Evolutionary conservation across 2,888 invertebrate species (phyloP).

Genomic region (Chymomyza procnemis): DNA sequence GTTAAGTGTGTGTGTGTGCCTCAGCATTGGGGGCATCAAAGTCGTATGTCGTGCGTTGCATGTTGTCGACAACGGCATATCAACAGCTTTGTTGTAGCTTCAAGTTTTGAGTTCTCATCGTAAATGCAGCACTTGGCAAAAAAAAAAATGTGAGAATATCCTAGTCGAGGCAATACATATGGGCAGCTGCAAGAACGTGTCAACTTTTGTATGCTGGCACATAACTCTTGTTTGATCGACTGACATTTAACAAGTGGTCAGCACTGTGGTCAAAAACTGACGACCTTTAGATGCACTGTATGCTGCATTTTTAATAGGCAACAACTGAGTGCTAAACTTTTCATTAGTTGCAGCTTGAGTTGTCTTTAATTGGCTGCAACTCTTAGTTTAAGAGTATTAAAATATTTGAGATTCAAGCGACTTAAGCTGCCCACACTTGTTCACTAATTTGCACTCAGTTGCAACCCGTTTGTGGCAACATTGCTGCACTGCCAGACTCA

Average conservation of each 20-base stretch:
- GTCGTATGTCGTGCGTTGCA: neutral
- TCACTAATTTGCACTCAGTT: too few relatives aligned
- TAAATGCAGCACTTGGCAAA: neutral
- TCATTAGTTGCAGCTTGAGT: too few relatives aligned
- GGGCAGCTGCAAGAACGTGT: neutral
- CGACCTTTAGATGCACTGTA: too few relatives aligned
- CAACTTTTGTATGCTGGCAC: neutral
- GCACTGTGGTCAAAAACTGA: too few relatives aligned
- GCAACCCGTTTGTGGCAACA: neutral
- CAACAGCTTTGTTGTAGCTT: neutral
- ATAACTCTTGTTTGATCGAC: neutral
- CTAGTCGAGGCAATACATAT: neutral
- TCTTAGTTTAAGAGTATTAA: too few relatives aligned
- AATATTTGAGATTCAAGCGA: too few relatives aligned
- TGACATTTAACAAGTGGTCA: neutral
- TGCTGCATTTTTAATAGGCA: too few relatives aligned
- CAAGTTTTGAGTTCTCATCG: neutral
- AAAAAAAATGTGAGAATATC: neutral
- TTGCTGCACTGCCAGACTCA: too few relatives aligned
- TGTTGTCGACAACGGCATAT: neutral
- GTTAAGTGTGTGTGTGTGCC: neutral
- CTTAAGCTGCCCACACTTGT: too few relatives aligned
- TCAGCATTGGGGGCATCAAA: neutral
- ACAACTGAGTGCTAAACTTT: too few relatives aligned
- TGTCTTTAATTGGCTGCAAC: too few relatives aligned